Conservation (phyloP, 2,888 invertebrate species). For the Macropis europaea region DNA sequence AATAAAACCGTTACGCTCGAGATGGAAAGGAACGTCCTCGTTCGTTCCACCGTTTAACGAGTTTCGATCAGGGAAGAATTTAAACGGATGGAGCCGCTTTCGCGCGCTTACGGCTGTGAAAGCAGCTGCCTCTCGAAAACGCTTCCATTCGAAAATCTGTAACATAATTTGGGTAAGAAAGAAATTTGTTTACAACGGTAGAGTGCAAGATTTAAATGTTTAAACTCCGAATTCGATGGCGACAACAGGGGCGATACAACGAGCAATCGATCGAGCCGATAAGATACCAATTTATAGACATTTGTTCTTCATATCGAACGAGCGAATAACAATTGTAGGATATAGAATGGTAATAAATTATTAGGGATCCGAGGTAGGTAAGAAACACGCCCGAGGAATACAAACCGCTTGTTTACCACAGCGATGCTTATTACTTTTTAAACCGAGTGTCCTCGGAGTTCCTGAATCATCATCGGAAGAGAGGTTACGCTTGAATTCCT, state of each 20-base stretch:
- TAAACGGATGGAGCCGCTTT: slow-evolving; percentile 4
- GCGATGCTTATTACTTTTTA: no score
- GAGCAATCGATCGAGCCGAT: slow-evolving; percentile 19
- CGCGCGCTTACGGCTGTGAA: background rate
- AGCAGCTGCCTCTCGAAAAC: background rate
- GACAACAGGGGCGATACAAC: background rate
- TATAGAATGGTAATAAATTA: background rate
- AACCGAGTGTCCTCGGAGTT: no score
- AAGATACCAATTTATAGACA: slow-evolving; percentile 31
- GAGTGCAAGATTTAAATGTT: no score
- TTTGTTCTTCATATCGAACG: background rate
- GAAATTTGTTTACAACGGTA: no score
- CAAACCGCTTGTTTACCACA: no score
- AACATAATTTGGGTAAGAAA: no score
- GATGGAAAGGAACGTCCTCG: background rate
- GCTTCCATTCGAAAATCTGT: background rate
- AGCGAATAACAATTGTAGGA: slow-evolving; percentile 2
- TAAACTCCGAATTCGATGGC: no score
- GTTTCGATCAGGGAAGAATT: background rate
- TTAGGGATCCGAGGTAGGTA: no score
- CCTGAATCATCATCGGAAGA: no score
- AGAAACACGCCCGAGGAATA: no score
- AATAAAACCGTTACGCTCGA: slow-evolving; percentile 1
- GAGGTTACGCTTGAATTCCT: no score
- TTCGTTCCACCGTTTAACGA: background rate